phyloP scores from a whole-genome alignment of 2,797 vertebrate genomes.

The Merluccius polli region DNA sequence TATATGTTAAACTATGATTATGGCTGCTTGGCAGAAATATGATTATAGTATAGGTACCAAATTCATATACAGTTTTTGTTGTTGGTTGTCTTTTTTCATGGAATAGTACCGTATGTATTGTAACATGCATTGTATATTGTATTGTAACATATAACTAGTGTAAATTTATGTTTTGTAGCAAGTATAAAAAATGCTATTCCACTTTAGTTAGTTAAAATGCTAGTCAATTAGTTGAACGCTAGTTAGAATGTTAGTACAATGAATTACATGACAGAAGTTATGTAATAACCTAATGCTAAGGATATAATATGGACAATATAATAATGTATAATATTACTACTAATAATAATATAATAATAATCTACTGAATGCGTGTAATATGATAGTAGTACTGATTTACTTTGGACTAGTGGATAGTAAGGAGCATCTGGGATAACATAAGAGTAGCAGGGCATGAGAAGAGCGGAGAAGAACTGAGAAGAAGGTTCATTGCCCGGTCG shows the following conservation, averaged over 20 bases:
- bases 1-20: no score
- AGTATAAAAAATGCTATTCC: no score
- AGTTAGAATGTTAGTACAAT: not conserved
- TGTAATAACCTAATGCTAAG: not conserved
- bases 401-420: not conserved
- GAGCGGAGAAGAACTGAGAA: not conserved
- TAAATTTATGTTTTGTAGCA: not conserved
- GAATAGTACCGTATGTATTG: not conserved
- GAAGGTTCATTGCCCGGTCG: constrained; percentile 49
- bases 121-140: not conserved
- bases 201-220: not conserved
- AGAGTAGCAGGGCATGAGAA: not conserved
- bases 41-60: not conserved
- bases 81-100: not conserved
- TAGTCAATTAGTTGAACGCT: not conserved
- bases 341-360: not conserved
- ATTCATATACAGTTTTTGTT: not conserved
- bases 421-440: not conserved
- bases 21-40: no score
- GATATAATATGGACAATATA: not conserved
- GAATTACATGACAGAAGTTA: not conserved
- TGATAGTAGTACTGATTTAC: no score
- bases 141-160: not conserved
- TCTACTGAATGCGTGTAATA: not conserved
- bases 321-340: not conserved